Evolutionary conservation across 2,113 vertebrate species (phyloP).

Genomic region (Oryzias javanicus): DNA sequence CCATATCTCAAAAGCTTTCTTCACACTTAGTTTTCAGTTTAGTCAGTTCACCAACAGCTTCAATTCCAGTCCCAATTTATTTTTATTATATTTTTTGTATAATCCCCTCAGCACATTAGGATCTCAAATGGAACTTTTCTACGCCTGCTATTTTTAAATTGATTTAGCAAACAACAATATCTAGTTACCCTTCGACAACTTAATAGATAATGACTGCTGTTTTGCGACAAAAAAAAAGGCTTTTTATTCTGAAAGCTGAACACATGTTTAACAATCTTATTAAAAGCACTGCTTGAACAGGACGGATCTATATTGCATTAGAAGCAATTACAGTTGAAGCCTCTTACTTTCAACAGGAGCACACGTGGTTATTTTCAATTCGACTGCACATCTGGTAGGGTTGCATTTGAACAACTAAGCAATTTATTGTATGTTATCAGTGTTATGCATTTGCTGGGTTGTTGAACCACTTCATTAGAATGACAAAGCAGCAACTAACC

Average conservation of each 20-base stretch:
- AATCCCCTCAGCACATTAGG: background rate
- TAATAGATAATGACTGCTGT: background rate
- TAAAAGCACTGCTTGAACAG: slow-evolving; percentile 10
- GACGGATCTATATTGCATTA: slow-evolving; percentile 1
- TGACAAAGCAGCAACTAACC: background rate
- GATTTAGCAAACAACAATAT: background rate
- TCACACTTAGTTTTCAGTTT: background rate
- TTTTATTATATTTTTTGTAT: slow-evolving; percentile 7
- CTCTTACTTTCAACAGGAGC: background rate
- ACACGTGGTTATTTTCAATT: background rate
- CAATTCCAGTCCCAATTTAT: slow-evolving; percentile 24
- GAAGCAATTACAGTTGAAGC: background rate
- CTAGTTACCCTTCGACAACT: slow-evolving; percentile 14
- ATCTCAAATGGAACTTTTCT: background rate
- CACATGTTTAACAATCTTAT: slow-evolving; percentile 9
- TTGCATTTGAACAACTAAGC: background rate
- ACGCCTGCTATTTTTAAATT: background rate
- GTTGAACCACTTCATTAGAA: background rate
- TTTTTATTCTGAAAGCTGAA: slow-evolving; percentile 3
- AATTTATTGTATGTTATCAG: background rate
- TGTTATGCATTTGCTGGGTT: background rate
- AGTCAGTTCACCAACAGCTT: slow-evolving; percentile 1
- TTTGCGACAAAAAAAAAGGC: background rate
- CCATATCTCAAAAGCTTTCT: background rate
- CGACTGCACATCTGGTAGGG: background rate